Base-by-base conservation (phyloP, 2,888 invertebrate genomes). In the Synanthedon myopaeformis region DNA sequence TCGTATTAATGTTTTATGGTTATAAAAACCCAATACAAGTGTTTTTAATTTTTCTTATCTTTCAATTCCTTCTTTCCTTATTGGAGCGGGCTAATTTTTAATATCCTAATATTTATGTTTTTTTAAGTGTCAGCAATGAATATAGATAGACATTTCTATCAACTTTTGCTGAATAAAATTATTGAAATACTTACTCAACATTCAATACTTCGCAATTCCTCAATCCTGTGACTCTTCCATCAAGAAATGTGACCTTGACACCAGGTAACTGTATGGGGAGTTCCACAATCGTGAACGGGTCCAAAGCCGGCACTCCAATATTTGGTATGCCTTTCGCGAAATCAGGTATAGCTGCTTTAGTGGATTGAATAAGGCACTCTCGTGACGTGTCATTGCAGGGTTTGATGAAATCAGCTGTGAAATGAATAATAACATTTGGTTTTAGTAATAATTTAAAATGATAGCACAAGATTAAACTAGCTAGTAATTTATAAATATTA, bases 261-360 rank as follows among this genome's bases (percentile, higher is more conserved):
- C 87, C 86, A 0, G 87, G 86, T 45, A 87, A 67, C 58, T 86
- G 86, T 53, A 87, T 86, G 2, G 86, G 85, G 42, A 86, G 64
- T 59, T 84, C 77, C 1, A 85, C 81, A 52, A 86, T 85, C 48
- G 81, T 52, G 56, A 86, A 87, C 0, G 86, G 87, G 54, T 87
- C 87, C 52, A 87, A 58, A 0, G 84, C 61, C 5, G 86, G 85
- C 4, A 87, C 86, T 41, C 78, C 82, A 0, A 86, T 70, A 0
- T 76, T 49, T 0, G 85, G 87, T 17, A 87, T 53, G 42, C 87
- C 87, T 55, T 80, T 84, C 2, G 82, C 66, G 59, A 86, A 87
- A 17, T 79, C 77, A 2, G 82, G 84, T 52, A 87, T 81, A 4
- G 87, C 86, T 57, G 84, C 81, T 58, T 75, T 72, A 0, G 87